Base-by-base conservation (phyloP, 2,888 invertebrate genomes). In the Caenorhabditis sp. region DNA sequence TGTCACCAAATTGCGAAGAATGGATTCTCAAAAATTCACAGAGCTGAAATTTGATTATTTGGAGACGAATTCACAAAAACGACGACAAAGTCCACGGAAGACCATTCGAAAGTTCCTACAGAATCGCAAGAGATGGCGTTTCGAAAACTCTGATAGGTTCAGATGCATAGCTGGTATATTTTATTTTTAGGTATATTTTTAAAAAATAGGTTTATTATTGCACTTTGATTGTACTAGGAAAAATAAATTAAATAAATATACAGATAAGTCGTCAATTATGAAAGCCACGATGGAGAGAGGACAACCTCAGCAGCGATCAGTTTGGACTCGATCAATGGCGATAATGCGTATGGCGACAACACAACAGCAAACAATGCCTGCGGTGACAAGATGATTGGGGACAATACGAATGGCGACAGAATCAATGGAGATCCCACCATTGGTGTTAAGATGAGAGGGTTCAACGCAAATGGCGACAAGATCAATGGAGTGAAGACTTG, bases 301-400 rank as follows among this genome's bases (percentile, higher is more conserved):
- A 86, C 79, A n/a, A 86, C 80, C 63, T 85, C 83, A 20, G 85
- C 75, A 5, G 80, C 83, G 36, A 81, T 81, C 36, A 86, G 77
- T 67, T 86, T 85, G 10, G 82, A 82, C 62, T 84, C 83, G 23
- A 86, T 69, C 31, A 86, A 58, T 23, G 87, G 87, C 12, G 84
- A 84, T 10, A 87, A 66, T 0, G 86, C 86, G 58, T 86, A 84
- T 7, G 87, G 87, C 7, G 83, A 83, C 14, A 87, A 70, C 1
- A 86, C 84, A 21, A 87, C 77, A 26, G 85, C 86, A 63, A 85
- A 86, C 27, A 87, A 75, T 23, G 77, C 77, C 63, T 85, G 84
- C 52, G 87, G 87, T 17, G 85, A 86, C 1, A 84, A 70, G 56
- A 87, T 84, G 58, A 87, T 75, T 17, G 87, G 87, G 1, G 82